Evolutionary conservation across 2,113 vertebrate species (phyloP), one percentile per base, ranked within the genome.

Genomic region (Pangasianodon gigas): DNA sequence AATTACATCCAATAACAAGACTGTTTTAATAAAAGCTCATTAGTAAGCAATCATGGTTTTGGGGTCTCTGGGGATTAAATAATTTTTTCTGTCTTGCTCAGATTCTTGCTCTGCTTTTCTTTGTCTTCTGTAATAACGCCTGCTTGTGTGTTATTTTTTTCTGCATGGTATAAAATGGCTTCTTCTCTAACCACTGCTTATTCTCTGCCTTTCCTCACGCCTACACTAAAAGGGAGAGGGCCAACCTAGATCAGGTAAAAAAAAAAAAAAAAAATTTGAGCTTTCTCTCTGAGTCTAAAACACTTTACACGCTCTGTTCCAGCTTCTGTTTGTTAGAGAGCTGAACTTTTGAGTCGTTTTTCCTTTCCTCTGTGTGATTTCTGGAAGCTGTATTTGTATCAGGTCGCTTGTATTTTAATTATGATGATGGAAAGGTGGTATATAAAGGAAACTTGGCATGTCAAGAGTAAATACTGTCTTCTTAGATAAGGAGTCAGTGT

Each of bases 161-260:
- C 85, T 79, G 77, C 21, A 19, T 60, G 18, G 11, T 88, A 41
- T 74, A 46, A 89, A 48, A 37, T 83, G 14, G 58, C 65, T 87
- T 81, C 87, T 91, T 91, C 81, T 77, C 84, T 91, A 87, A 91
- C 69, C 60, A 14, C 86, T 89, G 85, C 90, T 91, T 92, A 89
- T 94, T 91, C 86, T 89, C 91, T 86, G 93, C 84, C 90, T 93
- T 91, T 93, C 93, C 90, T 95, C 92, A 93, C 89, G 92, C 94
- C 93, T 94, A 91, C 96, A 90, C 93, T 94, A 95, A 89, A 91
- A 94, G 94, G 92, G 41, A 94, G 91, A 93, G 91, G 88, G 92
- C 37, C 90, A 87, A 77, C 94, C 89, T 92, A 90, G 91, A 86
- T 92, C 93, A 96, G 95, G 96, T 96, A 96, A 84, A 90, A 85